Percentiles rank a stretch among this genome's conserved stretches.
These are phyloP conservation scores for Vombatus ursinus DNA, from an alignment of 2,113 vertebrate species.

Conservation along the genomic window DNA sequence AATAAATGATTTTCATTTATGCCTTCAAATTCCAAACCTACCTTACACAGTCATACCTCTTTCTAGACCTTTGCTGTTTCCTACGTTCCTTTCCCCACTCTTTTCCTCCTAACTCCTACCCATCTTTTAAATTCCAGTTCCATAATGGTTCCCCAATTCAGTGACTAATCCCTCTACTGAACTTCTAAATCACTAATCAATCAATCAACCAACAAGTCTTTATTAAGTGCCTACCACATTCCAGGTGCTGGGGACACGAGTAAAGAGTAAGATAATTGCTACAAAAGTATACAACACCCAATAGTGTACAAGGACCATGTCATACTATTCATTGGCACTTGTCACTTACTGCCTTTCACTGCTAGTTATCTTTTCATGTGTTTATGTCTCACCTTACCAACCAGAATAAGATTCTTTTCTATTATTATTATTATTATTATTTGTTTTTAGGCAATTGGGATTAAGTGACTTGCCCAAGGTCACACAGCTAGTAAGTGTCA, in stretches of 20 bases:
- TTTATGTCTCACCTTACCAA: conserved; percentile 29
- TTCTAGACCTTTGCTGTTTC: not conserved
- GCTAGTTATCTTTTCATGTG: not conserved
- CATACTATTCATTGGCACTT: not conserved
- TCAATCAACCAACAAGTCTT: not conserved
- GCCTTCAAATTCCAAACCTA: not conserved
- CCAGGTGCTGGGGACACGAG: not conserved
- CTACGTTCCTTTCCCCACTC: not conserved
- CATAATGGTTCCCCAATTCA: conserved; percentile 6
- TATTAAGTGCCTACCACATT: not conserved
- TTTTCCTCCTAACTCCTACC: not conserved
- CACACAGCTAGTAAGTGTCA: no score
- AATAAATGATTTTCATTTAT: not conserved
- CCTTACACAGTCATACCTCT: not conserved
- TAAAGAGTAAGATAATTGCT: not conserved
- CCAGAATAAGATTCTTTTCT: conserved; percentile 20
- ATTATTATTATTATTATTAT: no score
- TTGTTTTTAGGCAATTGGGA: no score
- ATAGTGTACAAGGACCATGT: not conserved
- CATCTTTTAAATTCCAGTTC: not conserved
- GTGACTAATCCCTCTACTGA: not conserved
- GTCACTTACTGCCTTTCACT: not conserved
- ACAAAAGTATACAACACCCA: not conserved
- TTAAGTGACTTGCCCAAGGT: no score
- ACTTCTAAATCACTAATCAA: not conserved